A percentile compares a stretch with the other conserved stretches of the same genome.
Conservation (phyloP, 2,797 vertebrate species). For the Acanthurus leucopareius region DNA sequence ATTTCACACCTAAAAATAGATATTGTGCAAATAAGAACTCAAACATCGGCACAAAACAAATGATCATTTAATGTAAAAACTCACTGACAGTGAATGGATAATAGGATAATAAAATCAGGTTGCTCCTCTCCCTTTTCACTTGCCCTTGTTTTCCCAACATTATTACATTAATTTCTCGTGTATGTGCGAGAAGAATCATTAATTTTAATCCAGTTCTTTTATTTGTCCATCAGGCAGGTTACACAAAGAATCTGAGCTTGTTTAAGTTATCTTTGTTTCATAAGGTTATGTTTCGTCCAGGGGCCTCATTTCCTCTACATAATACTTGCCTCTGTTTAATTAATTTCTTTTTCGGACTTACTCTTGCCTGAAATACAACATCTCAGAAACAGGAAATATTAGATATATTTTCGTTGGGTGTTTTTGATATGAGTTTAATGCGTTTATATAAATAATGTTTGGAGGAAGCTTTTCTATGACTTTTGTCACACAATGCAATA, state of each 20-base stretch:
- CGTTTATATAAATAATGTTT: background rate
- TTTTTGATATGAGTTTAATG: background rate
- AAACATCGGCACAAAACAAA: background rate
- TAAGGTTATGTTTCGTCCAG: background rate
- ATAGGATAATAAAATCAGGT: background rate
- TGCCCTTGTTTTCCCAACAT: background rate
- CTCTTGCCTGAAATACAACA: no score
- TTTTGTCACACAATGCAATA: background rate
- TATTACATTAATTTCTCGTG: background rate
- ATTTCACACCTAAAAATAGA: conserved; percentile 25
- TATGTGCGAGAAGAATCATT: background rate
- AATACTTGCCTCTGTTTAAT: no score
- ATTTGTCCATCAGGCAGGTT: background rate
- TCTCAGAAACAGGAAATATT: no score
- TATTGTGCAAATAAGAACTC: background rate
- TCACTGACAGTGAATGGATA: background rate
- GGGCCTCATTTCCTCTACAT: no score
- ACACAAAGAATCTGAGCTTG: background rate
- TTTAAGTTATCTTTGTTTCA: background rate
- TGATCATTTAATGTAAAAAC: background rate
- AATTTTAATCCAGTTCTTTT: background rate
- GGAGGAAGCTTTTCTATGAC: background rate
- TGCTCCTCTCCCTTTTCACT: background rate
- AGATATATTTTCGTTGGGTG: no score
- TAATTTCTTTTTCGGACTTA: background rate